phyloP scores from a whole-genome alignment of 2,888 invertebrate species.

The Nephrocerus scutellatus region DNA sequence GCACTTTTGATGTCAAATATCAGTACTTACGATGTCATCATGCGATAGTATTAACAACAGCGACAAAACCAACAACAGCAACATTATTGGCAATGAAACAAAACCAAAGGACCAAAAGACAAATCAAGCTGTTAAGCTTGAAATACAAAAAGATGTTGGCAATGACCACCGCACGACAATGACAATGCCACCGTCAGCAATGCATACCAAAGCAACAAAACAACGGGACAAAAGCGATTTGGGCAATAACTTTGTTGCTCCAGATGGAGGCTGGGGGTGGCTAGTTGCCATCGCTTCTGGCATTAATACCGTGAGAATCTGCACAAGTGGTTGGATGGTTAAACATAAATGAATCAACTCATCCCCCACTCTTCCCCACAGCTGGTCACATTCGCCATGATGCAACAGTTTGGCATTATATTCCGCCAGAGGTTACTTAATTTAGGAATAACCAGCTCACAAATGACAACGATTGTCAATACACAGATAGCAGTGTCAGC shows the following conservation, averaged over 20 bases:
- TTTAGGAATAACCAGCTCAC: conserved; percentile 57
- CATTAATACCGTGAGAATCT: conserved; percentile 60
- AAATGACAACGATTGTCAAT: conserved; percentile 66
- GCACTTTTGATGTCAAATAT: conserved; percentile 15
- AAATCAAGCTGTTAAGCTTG: not conserved
- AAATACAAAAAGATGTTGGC: not conserved
- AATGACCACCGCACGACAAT: conserved; percentile 5
- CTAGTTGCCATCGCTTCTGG: conserved; percentile 64
- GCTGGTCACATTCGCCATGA: conserved; percentile 60
- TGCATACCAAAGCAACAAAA: conserved; percentile 20
- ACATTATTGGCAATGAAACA: not conserved
- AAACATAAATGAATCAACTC: not conserved
- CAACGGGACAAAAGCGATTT: conserved; percentile 44
- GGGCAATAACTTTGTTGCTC: conserved; percentile 57
- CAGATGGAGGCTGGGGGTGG: conserved; percentile 73
- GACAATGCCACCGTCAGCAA: conserved; percentile 15
- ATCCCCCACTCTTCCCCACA: conserved; percentile 40
- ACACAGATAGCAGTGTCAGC: conserved; percentile 63
- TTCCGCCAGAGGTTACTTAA: conserved; percentile 57
- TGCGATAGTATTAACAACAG: not conserved
- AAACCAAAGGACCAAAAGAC: not conserved
- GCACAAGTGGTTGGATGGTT: not conserved
- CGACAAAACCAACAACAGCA: not conserved
- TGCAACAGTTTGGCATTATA: conserved; percentile 66
- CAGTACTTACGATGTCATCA: conserved; percentile 17